Evolutionary conservation across 2,113 vertebrate species (phyloP), one percentile per base, ranked within the genome.

Genomic region (Phyllostomus hastatus): DNA sequence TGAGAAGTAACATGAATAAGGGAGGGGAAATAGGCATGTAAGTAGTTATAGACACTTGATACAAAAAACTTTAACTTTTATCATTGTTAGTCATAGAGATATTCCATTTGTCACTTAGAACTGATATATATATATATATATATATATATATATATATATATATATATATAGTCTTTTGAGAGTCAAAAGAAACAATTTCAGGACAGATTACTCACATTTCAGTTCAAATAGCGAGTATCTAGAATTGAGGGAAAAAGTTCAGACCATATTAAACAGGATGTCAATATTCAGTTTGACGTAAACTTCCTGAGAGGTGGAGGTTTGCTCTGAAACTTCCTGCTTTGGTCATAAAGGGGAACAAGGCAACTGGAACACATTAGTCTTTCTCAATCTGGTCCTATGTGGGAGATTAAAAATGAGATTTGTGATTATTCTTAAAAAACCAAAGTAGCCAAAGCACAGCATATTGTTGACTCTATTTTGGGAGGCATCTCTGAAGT

Each of bases 301-400:
- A 92, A 86, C 86, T 97, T 97, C 96, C 96, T 96, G 96, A 97
- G 95, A 95, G 90, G 96, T 43, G 48, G 95, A 89, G 95, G 92
- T 86, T 87, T 91, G 82, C 69, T 91, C 35, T 76, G 94, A 97
- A 97, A 96, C 95, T 97, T 97, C 97, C 97, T 96, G 95, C 94
- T 96, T 96, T 57, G 69, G 90, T 97, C 81, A 92, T 78, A 97
- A 96, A 67, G 75, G 79, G 86, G 82, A 97, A 83, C 33, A 54
- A 82, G 66, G 61, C 72, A 90, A 69, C 52, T 94, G 92, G 90
- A 96, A 95, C 81, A 96, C 92, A 48, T 90, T 72, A 78, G 72
- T 94, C 50, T 80, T 11, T 59, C 61, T 96, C 72, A 64, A 9
- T 61, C 66, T 50, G 76, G 66, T 95, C 84, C 43, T 17, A 15